Evolutionary conservation across 2,888 invertebrate genomes (phyloP).

Genomic region (Charanyca ferruginea): DNA sequence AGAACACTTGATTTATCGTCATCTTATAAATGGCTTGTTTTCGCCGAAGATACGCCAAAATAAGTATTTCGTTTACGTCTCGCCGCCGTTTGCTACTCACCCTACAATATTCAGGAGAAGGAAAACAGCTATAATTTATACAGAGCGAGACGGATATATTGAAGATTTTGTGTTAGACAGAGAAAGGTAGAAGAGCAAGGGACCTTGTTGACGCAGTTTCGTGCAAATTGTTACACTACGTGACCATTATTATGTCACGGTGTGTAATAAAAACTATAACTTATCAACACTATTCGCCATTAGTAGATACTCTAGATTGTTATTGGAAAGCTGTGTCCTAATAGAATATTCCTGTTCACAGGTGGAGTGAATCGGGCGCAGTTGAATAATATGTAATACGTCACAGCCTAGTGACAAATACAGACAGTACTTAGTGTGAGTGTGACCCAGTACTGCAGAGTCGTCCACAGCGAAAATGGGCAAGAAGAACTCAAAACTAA

Average conservation of each 20-base stretch:
- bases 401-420: slow-evolving; percentile 70
- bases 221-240: slow-evolving; percentile 71
- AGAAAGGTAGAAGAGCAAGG: slow-evolving; percentile 63
- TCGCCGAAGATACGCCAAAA: slow-evolving; percentile 81
- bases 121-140: slow-evolving; percentile 86
- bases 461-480: slow-evolving; percentile 93
- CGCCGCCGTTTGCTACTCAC: slow-evolving; percentile 72
- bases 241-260: slow-evolving; percentile 64
- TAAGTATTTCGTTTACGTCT: slow-evolving; percentile 84
- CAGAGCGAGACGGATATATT: slow-evolving; percentile 72
- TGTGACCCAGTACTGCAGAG: slow-evolving; percentile 59
- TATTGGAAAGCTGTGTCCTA: slow-evolving; percentile 22
- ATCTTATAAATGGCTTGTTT: slow-evolving; percentile 85
- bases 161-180: slow-evolving; percentile 63
- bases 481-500: slow-evolving; percentile 98
- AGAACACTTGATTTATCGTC: slow-evolving; percentile 79
- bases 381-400: slow-evolving; percentile 85
- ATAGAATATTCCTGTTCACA: slow-evolving; percentile 71
- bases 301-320: slow-evolving; percentile 19
- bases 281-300: slow-evolving; percentile 13
- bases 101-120: slow-evolving; percentile 80
- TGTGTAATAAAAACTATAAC: slow-evolving; percentile 53
- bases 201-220: slow-evolving; percentile 71
- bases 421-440: slow-evolving; percentile 68
- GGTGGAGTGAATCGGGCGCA: slow-evolving; percentile 71